Conservation (phyloP, 2,888 invertebrate genomes). For the Cancer borealis region DNA sequence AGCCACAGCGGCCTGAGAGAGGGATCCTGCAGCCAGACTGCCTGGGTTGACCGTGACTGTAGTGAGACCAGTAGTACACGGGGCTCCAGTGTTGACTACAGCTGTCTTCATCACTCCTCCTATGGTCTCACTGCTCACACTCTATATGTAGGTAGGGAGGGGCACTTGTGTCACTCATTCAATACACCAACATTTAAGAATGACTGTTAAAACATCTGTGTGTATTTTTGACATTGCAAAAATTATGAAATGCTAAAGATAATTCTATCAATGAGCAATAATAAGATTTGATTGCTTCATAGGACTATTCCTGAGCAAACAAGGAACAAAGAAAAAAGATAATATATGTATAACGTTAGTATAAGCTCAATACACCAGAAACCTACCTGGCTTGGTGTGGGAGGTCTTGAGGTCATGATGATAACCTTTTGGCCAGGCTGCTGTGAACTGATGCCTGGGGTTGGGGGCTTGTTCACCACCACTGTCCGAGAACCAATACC, state of each 20-base stretch:
- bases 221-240: not conserved
- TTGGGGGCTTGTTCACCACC: constrained; percentile 73
- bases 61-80: constrained; percentile 54
- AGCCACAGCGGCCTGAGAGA: constrained; percentile 61
- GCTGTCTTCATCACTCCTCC: constrained; percentile 71
- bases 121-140: constrained; percentile 64
- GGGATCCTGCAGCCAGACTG: constrained; percentile 55
- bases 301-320: not conserved
- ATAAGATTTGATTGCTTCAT: not conserved
- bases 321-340: too few relatives aligned
- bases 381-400: constrained; percentile 74
- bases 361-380: not conserved
- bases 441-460: constrained; percentile 61
- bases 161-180: not conserved
- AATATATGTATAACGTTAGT: too few relatives aligned
- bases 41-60: constrained; percentile 66
- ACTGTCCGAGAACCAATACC: constrained; percentile 70
- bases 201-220: not conserved
- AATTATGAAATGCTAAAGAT: not conserved
- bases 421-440: constrained; percentile 75
- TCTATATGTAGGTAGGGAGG: constrained; percentile 28
- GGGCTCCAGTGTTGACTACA: constrained; percentile 63
- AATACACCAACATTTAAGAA: not conserved
- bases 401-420: constrained; percentile 75
- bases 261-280: not conserved